phyloP scores from a whole-genome alignment of 2,797 vertebrate species.

The Denticeps clupeoides region DNA sequence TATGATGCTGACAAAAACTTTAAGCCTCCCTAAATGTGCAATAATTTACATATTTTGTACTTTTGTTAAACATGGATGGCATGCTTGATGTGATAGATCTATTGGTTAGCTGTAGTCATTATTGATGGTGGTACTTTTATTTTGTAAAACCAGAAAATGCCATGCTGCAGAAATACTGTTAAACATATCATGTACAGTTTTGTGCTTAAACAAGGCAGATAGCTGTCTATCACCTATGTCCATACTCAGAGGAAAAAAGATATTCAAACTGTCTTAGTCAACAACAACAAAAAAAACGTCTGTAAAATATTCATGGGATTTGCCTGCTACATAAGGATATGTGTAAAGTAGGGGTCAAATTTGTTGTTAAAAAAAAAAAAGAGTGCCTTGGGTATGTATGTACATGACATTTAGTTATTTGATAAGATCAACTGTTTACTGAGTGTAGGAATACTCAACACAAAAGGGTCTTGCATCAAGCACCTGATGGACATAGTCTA shows the following conservation, averaged over 20 bases:
- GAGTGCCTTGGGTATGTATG: constrained; percentile 96
- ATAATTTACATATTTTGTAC: constrained; percentile 92
- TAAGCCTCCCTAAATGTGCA: constrained; percentile 99
- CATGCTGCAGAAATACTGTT: constrained; percentile 89
- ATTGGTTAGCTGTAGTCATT: constrained; percentile 80
- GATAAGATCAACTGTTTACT: constrained; percentile 73
- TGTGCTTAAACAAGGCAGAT: constrained; percentile 36
- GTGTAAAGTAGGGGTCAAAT: constrained; percentile 51
- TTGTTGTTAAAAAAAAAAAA: constrained; percentile 58
- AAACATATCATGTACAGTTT: constrained; percentile 96
- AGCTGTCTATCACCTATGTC: constrained; percentile 30
- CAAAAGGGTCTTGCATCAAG: constrained; percentile 75
- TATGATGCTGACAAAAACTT: constrained; percentile 92
- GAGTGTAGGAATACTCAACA: constrained; percentile 64
- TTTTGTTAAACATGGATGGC: constrained; percentile 64
- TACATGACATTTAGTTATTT: constrained; percentile 78
- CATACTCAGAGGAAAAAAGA: constrained; percentile 35
- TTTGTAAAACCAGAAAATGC: constrained; percentile 54
- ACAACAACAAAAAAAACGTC: constrained; percentile 27
- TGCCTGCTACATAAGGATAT: constrained; percentile 61
- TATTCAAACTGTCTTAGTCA: not conserved
- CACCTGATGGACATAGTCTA: constrained; percentile 50
- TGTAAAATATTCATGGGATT: constrained; percentile 57
- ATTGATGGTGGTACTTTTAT: constrained; percentile 78
- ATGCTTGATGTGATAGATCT: constrained; percentile 96